Base-by-base conservation (phyloP, 2,888 invertebrate species). In the Caenorhabditis doughertyi region DNA sequence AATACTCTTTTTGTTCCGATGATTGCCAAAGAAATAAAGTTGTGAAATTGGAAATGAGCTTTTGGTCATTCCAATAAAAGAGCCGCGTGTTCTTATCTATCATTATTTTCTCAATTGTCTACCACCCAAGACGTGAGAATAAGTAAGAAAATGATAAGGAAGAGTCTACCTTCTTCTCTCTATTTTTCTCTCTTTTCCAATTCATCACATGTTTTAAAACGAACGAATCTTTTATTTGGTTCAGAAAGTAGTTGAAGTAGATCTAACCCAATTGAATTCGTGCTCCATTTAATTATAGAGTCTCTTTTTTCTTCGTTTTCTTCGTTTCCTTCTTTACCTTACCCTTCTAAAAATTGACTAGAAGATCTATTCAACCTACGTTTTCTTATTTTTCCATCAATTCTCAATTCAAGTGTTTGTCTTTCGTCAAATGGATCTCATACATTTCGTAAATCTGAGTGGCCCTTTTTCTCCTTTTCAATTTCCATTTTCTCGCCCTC, bases 381-480 rank as follows among this genome's bases (percentile, higher is more conserved):
- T 47, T 67, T 65, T 47, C 65, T 62, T 16, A n/a, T 64, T 82
- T 68, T 32, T 67, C 68, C 65, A 64, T 76, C 70, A 74, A 72
- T 82, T 67, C 47, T 60, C 60, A 55, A 70, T 77, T 72, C 53
- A 65, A 68, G 67, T 73, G 67, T 68, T 73, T 60, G 56, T 58
- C 53, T 49, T 72, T 23, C 16, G 11, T 13, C 3, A 58, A 16
- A 25, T 5, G 29, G 23, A 35, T n/a, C 60, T 58, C 68, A 77
- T 77, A 77, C 68, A 68, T 77, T 77, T 68, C 53, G 39, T 68
- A 77, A 77, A 77, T 77, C 77, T 58, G 32, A 56, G 60, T 29
- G 62, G 53, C 42, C 25, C 51, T 23, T 49, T n/a, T 21, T 29
- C 53, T 18, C 35, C 27, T 32, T 2, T 42, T 47, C 13, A 7